Percentiles rank a stretch among this genome's conserved stretches.
These are phyloP conservation scores for Huso huso DNA, from an alignment of 2,797 vertebrate genomes.

Conservation along the genomic window DNA sequence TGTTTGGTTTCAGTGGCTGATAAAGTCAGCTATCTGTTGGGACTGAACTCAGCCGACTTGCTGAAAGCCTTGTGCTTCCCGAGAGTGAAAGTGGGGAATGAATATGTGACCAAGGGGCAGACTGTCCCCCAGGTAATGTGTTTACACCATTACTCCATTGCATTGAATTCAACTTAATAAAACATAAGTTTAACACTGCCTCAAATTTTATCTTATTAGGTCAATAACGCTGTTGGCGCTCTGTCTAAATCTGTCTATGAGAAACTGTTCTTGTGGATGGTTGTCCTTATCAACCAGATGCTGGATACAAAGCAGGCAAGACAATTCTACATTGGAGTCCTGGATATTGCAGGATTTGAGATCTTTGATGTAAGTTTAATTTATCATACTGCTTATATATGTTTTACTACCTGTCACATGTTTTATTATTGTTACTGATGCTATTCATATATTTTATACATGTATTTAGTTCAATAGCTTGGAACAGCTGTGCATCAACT, in stretches of 20 bases:
- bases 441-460: too few species aligned
- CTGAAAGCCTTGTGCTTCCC: conserved; percentile 79
- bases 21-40: conserved; percentile 75
- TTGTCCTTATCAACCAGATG: conserved; percentile 82
- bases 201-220: conserved; percentile 45
- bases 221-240: conserved; percentile 71
- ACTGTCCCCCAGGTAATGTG: conserved; percentile 68
- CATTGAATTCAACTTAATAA: too few species aligned
- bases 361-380: conserved; percentile 76
- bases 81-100: conserved; percentile 75
- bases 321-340: conserved; percentile 78
- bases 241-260: conserved; percentile 78
- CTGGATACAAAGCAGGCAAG: conserved; percentile 83
- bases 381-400: conserved; percentile 18
- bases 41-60: conserved; percentile 78
- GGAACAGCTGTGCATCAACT: conserved; percentile 37
- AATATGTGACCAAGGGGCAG: conserved; percentile 74
- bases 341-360: conserved; percentile 88
- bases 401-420: too few species aligned
- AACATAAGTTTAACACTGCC: too few species aligned
- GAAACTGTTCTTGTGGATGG: conserved; percentile 93
- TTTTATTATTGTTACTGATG: too few species aligned
- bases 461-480: conserved; percentile 55
- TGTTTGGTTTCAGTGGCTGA: conserved; percentile 42
- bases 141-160: too few species aligned